Base-by-base conservation (phyloP, 2,113 vertebrate species). In the Halcyon senegalensis region DNA sequence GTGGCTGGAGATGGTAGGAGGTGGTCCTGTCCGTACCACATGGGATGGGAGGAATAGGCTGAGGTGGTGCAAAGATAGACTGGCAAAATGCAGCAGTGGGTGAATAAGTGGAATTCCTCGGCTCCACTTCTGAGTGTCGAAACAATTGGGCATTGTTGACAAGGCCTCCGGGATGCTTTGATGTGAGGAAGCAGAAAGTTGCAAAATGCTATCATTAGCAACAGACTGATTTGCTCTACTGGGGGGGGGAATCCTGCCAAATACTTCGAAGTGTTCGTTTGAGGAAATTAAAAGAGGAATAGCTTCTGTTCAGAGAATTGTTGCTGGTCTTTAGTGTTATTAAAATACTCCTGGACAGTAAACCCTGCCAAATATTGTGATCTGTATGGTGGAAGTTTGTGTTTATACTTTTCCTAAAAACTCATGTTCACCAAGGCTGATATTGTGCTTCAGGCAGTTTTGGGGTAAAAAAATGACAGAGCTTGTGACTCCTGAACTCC, bases 131-230 rank as follows among this genome's bases (percentile, higher is more conserved):
- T 1, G 33, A 48, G 85, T 30, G 48, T 44, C 73, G 23, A 6
- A 92, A 83, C 90, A 86, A 59, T 80, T 39, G 85, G 39, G 86
- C 87, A 35, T 92, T 93, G 90, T 86, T 93, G 90, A 80, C 19
- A 58, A 62, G 87, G n/a, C 91, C 84, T 93, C 39, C 59, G 44
- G 87, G 78, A 58, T 70, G 74, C 93, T 96, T 96, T 95, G 84
- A 87, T 73, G 89, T 35, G 51, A 92, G 91, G 92, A 95, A 92
- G 85, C 78, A 73, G 83, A 63, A 56, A 60, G 86, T 62, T 91
- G 69, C 84, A 68, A 85, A 96, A 91, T 59, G 5, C 44, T 67
- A 10, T 48, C 67, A 39, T 79, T 70, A 81, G 44, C 43, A 85
- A 90, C 79, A 79, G 41, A 6, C 37, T 21, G 33, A 44, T 69